Evolutionary conservation across 2,797 vertebrate species (phyloP), one percentile per base, ranked within the genome.

Genomic region (Anableps anableps): DNA sequence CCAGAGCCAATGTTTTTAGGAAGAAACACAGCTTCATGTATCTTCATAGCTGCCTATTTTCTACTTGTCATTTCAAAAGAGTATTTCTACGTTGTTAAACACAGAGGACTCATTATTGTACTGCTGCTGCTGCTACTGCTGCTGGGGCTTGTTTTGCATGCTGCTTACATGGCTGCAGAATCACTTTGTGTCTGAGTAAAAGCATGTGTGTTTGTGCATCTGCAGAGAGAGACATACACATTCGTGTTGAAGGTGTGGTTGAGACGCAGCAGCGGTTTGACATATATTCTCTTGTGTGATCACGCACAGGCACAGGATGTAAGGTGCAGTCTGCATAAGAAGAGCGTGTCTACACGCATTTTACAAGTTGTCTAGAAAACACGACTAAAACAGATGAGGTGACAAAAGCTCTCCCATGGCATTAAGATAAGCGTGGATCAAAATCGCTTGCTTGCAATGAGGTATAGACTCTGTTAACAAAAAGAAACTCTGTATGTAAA

Each of bases 261-360:
- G 85, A 91, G 80, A 87, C 36, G 47, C 79, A 26, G 43, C 81
- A 79, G 92, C 29, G 91, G 93, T 94, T 93, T 94, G 93, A 90
- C 92, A 93, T 91, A 90, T 86, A 88, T 87, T 84, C 79, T 88
- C 80, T 53, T 60, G 74, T 82, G 81, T 84, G 83, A 90, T 91
- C 80, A 58, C 80, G 80, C 55, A 70, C 66, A 80, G 71, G 84
- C 85, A 88, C 90, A 92, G 92, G 93, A 94, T 93, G 93, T 88
- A 76, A 85, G 83, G 70, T 85, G 81, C 85, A 85, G 83, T 17
- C 0, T 85, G 80, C 81, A 79, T 77, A 72, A 80, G 80, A 85
- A 80, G 26, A 90, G 86, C 76, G 83, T 88, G 83, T 88, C 88
- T 71, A 82, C 43, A 75, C 84, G 74, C 75, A 77, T 86, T 86